phyloP scores from a whole-genome alignment of 2,113 vertebrate species.

The Phrynosoma platyrhinos region DNA sequence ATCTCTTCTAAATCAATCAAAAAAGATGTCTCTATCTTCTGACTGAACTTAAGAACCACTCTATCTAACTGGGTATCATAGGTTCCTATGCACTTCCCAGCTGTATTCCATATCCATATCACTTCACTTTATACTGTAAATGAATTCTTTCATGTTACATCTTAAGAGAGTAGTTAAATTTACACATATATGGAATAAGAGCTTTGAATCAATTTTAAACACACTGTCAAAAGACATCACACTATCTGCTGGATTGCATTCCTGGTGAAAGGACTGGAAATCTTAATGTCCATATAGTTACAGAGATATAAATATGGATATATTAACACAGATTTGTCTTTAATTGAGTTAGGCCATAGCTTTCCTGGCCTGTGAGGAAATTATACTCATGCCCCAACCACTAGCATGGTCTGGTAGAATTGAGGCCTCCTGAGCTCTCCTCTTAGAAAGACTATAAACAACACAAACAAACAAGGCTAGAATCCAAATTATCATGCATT shows the following conservation, averaged over 20 bases:
- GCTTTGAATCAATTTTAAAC: neutral
- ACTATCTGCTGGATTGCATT: neutral
- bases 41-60: neutral
- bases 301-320: neutral
- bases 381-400: no score
- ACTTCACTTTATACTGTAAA: neutral
- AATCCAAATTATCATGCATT: neutral
- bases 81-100: neutral
- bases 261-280: neutral
- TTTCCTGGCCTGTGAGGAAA: no score
- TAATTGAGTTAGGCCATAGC: no score
- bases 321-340: no score
- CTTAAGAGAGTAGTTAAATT: neutral
- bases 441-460: no score
- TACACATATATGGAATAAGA: neutral
- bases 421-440: no score
- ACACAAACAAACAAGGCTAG: neutral
- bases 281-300: neutral
- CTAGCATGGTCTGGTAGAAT: no score
- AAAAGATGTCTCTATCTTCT: neutral
- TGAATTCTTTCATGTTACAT: conserved; percentile 7
- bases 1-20: neutral
- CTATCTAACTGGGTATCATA: neutral
- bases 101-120: neutral
- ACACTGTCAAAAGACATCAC: neutral